These are phyloP conservation scores for Ypsolopha scabrella DNA, from an alignment of 2,888 invertebrate genomes.

Conservation along the genomic window DNA sequence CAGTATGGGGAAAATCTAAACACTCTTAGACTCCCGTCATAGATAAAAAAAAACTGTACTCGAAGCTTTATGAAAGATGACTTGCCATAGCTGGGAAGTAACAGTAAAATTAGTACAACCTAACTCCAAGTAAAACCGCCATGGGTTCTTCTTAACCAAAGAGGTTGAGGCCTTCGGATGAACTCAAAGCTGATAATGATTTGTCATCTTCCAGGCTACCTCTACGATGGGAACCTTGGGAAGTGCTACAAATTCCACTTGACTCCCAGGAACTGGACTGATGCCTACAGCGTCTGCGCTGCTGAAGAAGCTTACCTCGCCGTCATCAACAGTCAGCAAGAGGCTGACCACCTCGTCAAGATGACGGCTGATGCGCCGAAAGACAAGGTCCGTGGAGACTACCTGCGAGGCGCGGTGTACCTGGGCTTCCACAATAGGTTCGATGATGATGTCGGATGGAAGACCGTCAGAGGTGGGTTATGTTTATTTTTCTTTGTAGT, in stretches of 20 bases:
- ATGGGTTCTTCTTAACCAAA: too few species aligned
- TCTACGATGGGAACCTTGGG: conserved; percentile 21
- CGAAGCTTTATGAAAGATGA: too few species aligned
- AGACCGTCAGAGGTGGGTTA: conserved; percentile 30
- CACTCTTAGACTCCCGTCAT: too few species aligned
- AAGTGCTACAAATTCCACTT: conserved; percentile 48
- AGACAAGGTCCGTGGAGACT: conserved; percentile 21
- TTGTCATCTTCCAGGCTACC: conserved; percentile 30
- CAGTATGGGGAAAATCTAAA: too few species aligned
- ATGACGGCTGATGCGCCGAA: conserved; percentile 26
- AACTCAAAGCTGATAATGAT: background rate
- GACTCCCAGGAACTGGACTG: conserved; percentile 35
- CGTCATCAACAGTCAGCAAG: conserved; percentile 32
- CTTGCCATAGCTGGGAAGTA: too few species aligned
- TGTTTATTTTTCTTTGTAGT: too few species aligned
- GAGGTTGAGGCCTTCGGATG: too few species aligned
- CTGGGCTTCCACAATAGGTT: conserved; percentile 18
- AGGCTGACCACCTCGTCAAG: conserved; percentile 27
- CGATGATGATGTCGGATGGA: conserved; percentile 24
- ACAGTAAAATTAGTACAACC: too few species aligned
- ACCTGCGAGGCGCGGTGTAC: conserved; percentile 11
- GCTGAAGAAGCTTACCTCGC: conserved; percentile 41
- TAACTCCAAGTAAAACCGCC: too few species aligned
- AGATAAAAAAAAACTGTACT: too few species aligned
- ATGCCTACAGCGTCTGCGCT: conserved; percentile 33